These are phyloP conservation scores for Odontamblyopus lacepedii DNA, from an alignment of 2,797 vertebrate genomes.

Conservation along the genomic window DNA sequence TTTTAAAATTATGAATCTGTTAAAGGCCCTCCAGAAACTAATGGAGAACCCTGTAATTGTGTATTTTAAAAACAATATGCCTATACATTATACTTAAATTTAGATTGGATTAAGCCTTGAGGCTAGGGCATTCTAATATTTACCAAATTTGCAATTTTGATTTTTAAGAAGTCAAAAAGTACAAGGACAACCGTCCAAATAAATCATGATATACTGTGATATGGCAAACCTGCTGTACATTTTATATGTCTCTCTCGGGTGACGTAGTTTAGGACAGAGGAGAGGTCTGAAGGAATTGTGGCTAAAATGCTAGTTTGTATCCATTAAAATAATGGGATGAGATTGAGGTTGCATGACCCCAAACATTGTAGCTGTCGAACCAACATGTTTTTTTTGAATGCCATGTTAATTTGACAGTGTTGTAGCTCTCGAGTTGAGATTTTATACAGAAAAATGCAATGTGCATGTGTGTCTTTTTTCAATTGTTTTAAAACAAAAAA, in stretches of 20 bases:
- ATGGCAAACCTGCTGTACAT: conserved; percentile 57
- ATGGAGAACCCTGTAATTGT: conserved; percentile 53
- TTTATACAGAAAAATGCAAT: conserved; percentile 71
- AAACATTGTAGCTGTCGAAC: conserved; percentile 66
- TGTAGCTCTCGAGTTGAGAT: conserved; percentile 62
- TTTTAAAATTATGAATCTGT: conserved; percentile 45
- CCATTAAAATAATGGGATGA: conserved; percentile 51
- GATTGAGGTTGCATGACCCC: conserved; percentile 64
- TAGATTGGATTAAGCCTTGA: conserved; percentile 37
- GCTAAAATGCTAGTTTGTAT: conserved; percentile 57
- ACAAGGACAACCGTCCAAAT: conserved; percentile 62
- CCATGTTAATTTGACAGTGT: conserved; percentile 69
- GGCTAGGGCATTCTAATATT: conserved; percentile 33
- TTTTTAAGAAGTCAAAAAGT: conserved; percentile 44
- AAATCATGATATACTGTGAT: conserved; percentile 53
- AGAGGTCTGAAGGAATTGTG: conserved; percentile 32
- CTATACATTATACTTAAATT: conserved; percentile 19
- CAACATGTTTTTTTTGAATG: conserved; percentile 62
- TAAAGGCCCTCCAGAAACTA: conserved; percentile 74
- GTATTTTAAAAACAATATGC: conserved; percentile 31
- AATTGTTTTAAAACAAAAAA: conserved; percentile 61
- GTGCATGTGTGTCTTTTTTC: conserved; percentile 71
- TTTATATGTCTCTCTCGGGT: conserved; percentile 25
- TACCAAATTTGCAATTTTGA: conserved; percentile 26
- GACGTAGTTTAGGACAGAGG: conserved; percentile 29